Evolutionary conservation across 2,888 invertebrate species (phyloP).

Genomic region (Pachydiplax longipennis): DNA sequence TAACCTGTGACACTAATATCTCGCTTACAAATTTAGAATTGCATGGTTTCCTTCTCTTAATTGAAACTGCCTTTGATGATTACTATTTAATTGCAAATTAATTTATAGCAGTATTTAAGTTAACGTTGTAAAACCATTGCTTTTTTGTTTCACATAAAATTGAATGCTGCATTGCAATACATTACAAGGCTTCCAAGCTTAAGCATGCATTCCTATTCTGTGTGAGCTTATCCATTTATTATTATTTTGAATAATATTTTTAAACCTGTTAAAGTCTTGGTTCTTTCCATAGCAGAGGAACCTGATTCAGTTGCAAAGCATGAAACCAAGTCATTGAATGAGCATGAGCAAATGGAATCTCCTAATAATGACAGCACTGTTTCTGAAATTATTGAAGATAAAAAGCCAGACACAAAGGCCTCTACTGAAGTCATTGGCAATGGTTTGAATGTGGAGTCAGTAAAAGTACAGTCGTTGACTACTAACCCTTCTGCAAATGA

Average conservation of each 20-base stretch:
- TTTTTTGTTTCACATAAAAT: neutral
- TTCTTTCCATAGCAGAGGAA: conserved; percentile 48
- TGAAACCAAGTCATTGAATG: conserved; percentile 34
- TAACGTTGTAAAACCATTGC: neutral
- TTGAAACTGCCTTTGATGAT: neutral
- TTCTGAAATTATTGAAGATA: conserved; percentile 11
- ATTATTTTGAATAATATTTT: conserved; percentile 10
- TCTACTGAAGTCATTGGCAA: conserved; percentile 27
- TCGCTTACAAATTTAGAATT: neutral
- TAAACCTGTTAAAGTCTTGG: conserved; percentile 15
- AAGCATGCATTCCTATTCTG: neutral
- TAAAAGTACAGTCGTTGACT: neutral
- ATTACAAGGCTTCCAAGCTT: neutral
- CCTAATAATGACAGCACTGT: neutral
- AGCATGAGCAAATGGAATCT: conserved; percentile 27
- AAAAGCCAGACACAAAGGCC: neutral
- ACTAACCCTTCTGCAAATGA: neutral
- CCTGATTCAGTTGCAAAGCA: conserved; percentile 47
- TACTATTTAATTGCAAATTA: neutral
- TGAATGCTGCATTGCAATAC: neutral
- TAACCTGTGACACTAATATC: neutral
- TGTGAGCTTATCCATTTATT: neutral
- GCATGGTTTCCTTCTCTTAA: neutral
- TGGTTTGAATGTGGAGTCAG: neutral
- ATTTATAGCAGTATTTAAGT: neutral